Conservation (phyloP, 2,113 vertebrate species). For the Prinia subflava region DNA sequence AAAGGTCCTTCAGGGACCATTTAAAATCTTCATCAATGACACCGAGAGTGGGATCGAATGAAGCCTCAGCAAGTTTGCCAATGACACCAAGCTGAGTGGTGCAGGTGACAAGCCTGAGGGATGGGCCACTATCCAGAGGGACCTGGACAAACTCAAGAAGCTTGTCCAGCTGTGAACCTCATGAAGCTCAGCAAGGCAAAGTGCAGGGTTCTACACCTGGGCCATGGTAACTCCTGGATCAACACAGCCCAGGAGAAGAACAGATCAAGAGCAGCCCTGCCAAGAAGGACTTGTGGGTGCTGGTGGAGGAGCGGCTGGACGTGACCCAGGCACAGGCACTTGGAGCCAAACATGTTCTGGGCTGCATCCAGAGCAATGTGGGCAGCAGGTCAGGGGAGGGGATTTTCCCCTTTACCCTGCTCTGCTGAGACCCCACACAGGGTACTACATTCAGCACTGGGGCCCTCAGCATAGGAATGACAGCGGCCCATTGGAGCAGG, state of each 20-base stretch:
- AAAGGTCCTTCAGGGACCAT: background rate
- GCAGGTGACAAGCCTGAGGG: background rate
- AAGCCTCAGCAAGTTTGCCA: background rate
- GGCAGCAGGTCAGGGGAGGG: background rate
- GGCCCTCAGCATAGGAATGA: background rate
- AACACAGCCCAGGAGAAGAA: too few species aligned
- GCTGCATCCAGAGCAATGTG: background rate
- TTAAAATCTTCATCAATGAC: background rate
- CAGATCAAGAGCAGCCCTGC: background rate
- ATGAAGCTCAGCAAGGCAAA: background rate
- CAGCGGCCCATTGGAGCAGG: rapidly evolving
- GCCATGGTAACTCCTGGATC: rapidly evolving
- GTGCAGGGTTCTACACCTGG: background rate
- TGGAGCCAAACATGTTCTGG: rapidly evolving
- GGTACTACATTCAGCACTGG: background rate
- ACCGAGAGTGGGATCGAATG: rapidly evolving
- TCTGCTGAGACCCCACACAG: background rate
- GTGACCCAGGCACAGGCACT: rapidly evolving
- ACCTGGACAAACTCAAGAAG: background rate
- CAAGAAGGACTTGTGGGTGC: rapidly evolving
- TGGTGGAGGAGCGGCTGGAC: background rate
- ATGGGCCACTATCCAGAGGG: background rate
- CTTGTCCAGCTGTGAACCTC: background rate
- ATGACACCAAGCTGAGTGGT: background rate
- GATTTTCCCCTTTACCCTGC: background rate